Percentiles rank a stretch among this genome's conserved stretches.
phyloP scores from a whole-genome alignment of 2,797 vertebrate genomes.

The Poecilia wingei region DNA sequence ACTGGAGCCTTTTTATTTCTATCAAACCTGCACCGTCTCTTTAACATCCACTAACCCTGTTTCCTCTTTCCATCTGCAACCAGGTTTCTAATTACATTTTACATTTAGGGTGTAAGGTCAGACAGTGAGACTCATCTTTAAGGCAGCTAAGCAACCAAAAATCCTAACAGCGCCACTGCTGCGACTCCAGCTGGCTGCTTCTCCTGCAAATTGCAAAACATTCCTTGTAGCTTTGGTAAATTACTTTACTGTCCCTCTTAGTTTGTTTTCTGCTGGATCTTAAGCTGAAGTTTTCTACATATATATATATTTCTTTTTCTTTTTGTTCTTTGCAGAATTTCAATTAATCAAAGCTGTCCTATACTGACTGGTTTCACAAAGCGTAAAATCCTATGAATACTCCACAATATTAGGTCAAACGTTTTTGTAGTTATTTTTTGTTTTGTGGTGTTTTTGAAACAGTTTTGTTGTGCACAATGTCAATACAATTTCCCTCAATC shows the following conservation, averaged over 20 bases:
- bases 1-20: background rate
- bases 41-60: background rate
- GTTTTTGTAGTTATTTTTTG: no score
- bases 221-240: background rate
- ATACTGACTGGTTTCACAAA: background rate
- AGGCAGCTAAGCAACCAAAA: background rate
- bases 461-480: background rate
- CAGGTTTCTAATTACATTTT: no score
- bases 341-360: background rate
- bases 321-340: background rate
- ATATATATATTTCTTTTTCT: background rate
- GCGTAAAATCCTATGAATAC: background rate
- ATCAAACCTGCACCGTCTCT: background rate
- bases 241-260: background rate
- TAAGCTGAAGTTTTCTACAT: background rate
- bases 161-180: background rate
- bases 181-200: background rate
- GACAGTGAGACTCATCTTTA: background rate
- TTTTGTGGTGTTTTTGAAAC: no score
- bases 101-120: background rate
- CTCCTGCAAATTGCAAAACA: background rate
- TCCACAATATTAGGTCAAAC: background rate
- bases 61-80: background rate
- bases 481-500: background rate
- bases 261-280: background rate